A percentile compares a stretch with the other conserved stretches of the same genome.
Conservation (phyloP, 2,888 invertebrate species). For the Chymomyza procnemis region DNA sequence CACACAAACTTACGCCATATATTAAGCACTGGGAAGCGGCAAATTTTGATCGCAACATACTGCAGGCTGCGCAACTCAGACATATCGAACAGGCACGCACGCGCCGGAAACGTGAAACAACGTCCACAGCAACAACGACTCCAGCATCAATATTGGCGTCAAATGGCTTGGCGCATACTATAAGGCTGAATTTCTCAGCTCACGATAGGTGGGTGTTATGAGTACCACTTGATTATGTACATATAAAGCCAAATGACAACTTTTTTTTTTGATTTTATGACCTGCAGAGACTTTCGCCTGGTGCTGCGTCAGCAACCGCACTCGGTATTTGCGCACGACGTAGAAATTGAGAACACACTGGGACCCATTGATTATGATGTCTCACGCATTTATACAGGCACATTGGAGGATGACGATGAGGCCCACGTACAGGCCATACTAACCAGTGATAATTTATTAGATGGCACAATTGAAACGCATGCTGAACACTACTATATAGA, state of each 20-base stretch:
- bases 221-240: not conserved
- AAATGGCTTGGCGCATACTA: conserved; percentile 76
- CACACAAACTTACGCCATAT: conserved; percentile 83
- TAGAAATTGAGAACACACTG: conserved; percentile 86
- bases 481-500: conserved; percentile 92
- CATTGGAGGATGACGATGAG: conserved; percentile 89
- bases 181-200: conserved; percentile 78
- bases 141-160: conserved; percentile 14
- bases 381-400: conserved; percentile 86
- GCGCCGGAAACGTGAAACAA: conserved; percentile 76
- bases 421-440: conserved; percentile 91
- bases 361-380: conserved; percentile 86
- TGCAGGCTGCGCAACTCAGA: conserved; percentile 76
- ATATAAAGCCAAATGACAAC: not conserved
- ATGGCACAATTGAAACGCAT: conserved; percentile 89
- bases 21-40: conserved; percentile 90
- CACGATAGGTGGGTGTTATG: conserved; percentile 77
- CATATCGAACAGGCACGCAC: conserved; percentile 77
- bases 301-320: conserved; percentile 85
- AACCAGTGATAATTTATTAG: conserved; percentile 91
- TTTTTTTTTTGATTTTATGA: not conserved
- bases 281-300: conserved; percentile 86
- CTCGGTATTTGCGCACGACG: conserved; percentile 87
- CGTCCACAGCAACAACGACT: conserved; percentile 23
- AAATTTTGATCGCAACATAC: conserved; percentile 82